Percentiles rank a stretch among this genome's conserved stretches.
Evolutionary conservation across 2,797 vertebrate species (phyloP).

Genomic region (Arctocebus calabarensis): DNA sequence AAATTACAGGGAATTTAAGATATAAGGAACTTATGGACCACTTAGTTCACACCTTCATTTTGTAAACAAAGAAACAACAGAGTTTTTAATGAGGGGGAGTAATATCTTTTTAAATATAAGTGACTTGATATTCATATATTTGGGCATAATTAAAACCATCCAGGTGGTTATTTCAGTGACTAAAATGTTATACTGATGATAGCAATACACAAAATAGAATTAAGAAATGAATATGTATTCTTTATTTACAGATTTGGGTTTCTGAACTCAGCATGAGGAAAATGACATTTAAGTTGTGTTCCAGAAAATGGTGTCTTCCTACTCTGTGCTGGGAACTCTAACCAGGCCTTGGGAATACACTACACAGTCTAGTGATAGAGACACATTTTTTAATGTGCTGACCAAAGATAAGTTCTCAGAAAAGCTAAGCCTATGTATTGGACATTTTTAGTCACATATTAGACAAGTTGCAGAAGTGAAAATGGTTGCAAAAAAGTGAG

Average conservation of each 20-base stretch:
- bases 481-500: neutral
- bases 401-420: neutral
- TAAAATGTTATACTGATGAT: neutral
- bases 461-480: neutral
- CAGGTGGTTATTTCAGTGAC: neutral
- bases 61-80: neutral
- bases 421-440: neutral
- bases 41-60: neutral
- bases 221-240: neutral
- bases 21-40: neutral
- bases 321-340: neutral
- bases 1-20: neutral
- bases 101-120: neutral
- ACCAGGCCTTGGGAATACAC: neutral
- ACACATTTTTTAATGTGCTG: neutral
- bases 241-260: neutral
- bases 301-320: neutral
- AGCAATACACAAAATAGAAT: neutral
- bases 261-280: neutral
- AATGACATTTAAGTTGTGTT: neutral
- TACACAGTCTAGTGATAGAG: neutral
- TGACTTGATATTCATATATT: neutral
- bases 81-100: neutral
- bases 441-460: neutral
- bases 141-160: neutral